Conservation (phyloP, 2,888 invertebrate genomes). For the Ochlodes sylvanus region DNA sequence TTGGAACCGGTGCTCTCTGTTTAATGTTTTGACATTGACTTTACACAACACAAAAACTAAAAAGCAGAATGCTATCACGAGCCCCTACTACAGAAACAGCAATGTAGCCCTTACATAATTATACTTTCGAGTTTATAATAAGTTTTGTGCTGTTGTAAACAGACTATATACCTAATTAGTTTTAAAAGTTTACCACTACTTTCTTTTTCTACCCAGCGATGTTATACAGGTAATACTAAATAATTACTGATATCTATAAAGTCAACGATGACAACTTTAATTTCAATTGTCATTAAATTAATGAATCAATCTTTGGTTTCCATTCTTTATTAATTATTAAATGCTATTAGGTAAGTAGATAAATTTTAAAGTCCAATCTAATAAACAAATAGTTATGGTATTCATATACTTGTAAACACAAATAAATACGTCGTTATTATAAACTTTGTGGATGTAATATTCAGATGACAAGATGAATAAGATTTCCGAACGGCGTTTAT, state of each 20-base stretch:
- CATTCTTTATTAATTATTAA: no score
- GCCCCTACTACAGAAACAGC: slow-evolving; percentile 43
- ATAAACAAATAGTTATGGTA: neutral
- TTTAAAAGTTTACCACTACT: no score
- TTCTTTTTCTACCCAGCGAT: no score
- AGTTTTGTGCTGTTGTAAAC: neutral
- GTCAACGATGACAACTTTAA: no score
- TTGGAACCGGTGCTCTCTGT: slow-evolving; percentile 51
- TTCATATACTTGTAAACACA: neutral
- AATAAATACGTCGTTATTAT: neutral
- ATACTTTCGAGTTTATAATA: neutral
- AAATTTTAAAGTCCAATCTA: neutral
- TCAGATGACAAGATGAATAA: slow-evolving; percentile 2
- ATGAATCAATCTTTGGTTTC: no score
- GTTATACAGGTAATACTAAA: no score
- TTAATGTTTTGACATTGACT: slow-evolving; percentile 62
- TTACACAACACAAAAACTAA: slow-evolving; percentile 46
- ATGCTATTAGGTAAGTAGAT: neutral
- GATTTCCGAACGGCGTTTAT: neutral
- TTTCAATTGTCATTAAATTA: no score
- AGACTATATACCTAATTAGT: no score
- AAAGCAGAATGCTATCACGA: slow-evolving; percentile 42
- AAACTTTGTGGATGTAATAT: neutral
- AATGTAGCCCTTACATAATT: neutral
- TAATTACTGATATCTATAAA: no score